phyloP scores from a whole-genome alignment of 2,888 invertebrate genomes.

The Drosophila aldrichi region DNA sequence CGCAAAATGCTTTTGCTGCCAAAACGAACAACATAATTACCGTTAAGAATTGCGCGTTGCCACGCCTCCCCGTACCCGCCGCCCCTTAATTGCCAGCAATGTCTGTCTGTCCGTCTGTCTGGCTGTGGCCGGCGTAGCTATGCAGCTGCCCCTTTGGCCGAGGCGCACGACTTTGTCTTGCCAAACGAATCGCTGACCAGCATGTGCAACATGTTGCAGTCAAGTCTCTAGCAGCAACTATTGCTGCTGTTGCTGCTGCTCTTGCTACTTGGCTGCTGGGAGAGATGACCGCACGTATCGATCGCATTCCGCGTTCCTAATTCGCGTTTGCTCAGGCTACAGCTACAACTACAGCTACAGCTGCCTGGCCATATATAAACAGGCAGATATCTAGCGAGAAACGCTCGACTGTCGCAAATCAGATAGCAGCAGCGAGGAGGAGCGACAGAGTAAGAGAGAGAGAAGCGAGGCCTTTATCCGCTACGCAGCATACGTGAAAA shows the following conservation, averaged over 20 bases:
- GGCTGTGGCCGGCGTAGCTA: conserved; percentile 45
- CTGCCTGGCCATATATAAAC: conserved; percentile 72
- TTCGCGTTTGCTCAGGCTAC: conserved; percentile 70
- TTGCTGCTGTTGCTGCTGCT: conserved; percentile 34
- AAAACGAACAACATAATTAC: conserved; percentile 82
- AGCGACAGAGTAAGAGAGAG: neutral
- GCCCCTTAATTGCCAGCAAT: conserved; percentile 77
- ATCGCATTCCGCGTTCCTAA: conserved; percentile 82
- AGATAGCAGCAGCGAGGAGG: conserved; percentile 55
- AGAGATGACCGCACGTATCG: conserved; percentile 81
- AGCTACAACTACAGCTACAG: conserved; percentile 13
- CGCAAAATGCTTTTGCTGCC: conserved; percentile 79
- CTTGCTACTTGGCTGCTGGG: conserved; percentile 51
- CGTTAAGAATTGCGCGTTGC: conserved; percentile 76
- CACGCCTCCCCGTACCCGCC: conserved; percentile 3
- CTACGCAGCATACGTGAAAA: conserved; percentile 76
- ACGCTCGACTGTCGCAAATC: conserved; percentile 79
- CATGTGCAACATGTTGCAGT: conserved; percentile 76
- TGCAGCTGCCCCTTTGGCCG: conserved; percentile 39
- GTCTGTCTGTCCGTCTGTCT: conserved; percentile 53
- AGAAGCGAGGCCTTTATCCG: conserved; percentile 21
- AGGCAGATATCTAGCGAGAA: conserved; percentile 54
- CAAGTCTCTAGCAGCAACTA: conserved; percentile 4
- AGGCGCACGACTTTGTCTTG: conserved; percentile 57
- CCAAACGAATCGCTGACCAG: conserved; percentile 81